A percentile compares a stretch with the other conserved stretches of the same genome.
Evolutionary conservation across 2,113 vertebrate genomes (phyloP).

Genomic region (Podilymbus podiceps): DNA sequence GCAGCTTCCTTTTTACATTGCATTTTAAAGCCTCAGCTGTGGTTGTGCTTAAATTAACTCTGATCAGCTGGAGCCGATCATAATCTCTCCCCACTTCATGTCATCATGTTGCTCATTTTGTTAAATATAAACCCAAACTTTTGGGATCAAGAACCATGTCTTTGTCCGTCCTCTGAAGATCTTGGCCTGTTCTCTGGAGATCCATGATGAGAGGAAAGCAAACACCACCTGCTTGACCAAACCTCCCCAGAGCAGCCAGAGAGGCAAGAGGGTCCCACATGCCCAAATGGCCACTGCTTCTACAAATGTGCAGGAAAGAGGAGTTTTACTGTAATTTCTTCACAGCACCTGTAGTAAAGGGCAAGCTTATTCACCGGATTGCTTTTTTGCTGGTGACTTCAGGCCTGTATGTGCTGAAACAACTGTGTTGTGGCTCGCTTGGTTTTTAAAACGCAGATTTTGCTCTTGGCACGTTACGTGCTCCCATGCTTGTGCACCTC

Average conservation of each 20-base stretch:
- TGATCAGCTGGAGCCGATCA: fast-evolving
- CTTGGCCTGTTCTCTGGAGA: background rate
- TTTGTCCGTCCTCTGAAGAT: background rate
- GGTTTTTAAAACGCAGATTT: background rate
- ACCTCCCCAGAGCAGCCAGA: background rate
- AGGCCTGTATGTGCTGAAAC: background rate
- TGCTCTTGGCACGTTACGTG: background rate
- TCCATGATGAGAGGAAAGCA: background rate
- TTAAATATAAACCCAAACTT: background rate
- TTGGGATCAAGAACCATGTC: background rate
- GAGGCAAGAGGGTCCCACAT: background rate
- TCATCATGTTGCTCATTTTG: background rate
- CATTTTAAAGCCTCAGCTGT: background rate
- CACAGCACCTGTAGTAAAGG: background rate
- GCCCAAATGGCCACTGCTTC: background rate
- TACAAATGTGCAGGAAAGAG: background rate
- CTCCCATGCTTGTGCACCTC: background rate
- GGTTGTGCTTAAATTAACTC: background rate
- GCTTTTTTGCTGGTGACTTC: background rate
- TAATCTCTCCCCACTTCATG: background rate
- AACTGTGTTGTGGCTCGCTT: background rate
- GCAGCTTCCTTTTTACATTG: background rate
- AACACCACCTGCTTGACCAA: background rate
- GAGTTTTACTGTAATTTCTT: background rate
- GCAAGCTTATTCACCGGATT: background rate